Evolutionary conservation across 2,797 vertebrate genomes (phyloP), one percentile per base, ranked within the genome.

Genomic region (Ibycter americanus): DNA sequence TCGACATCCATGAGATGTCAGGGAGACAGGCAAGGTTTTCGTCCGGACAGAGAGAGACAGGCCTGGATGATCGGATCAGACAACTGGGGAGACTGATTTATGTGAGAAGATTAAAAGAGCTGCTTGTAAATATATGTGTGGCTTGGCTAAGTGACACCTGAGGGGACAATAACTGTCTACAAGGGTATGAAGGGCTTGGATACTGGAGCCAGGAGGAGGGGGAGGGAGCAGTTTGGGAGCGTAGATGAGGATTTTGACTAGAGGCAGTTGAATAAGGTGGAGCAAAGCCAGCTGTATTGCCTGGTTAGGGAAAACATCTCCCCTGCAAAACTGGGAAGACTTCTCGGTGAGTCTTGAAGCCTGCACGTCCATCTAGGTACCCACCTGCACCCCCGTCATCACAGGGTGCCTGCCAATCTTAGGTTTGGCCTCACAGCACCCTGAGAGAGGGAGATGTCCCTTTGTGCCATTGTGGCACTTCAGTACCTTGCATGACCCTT

Each of bases 61-160:
- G 94, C 91, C 89, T 1, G 0, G 82, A 15, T 96, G 95, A 96
- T 97, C 0, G 5, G 93, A 95, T 96, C 91, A 90, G 95, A 93
- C 90, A 95, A 91, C 93, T 96, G 89, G 15, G 32, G 89, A 40
- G 21, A 68, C 91, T 95, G 92, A 96, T 97, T 96, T 94, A 93
- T 93, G 91, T 73, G 93, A 88, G 80, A 76, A 96, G 94, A 96
- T 94, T 96, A 94, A 81, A 95, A 72, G 86, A 93, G 59, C 88
- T 96, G 68, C 94, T 96, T 97, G 96, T 96, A 92, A 97, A 91
- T 96, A 17, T 89, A 62, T 92, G 85, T 95, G 76, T 90, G 87
- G 89, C 94, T 96, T 76, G 79, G 76, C 89, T 96, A 97, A 97
- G 95, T 97, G 95, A 89, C 95, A 96, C 95, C 95, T 97, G 90